Evolutionary conservation across 2,113 vertebrate genomes (phyloP), one percentile per base, ranked within the genome.

Genomic region (Sturnira hondurensis): DNA sequence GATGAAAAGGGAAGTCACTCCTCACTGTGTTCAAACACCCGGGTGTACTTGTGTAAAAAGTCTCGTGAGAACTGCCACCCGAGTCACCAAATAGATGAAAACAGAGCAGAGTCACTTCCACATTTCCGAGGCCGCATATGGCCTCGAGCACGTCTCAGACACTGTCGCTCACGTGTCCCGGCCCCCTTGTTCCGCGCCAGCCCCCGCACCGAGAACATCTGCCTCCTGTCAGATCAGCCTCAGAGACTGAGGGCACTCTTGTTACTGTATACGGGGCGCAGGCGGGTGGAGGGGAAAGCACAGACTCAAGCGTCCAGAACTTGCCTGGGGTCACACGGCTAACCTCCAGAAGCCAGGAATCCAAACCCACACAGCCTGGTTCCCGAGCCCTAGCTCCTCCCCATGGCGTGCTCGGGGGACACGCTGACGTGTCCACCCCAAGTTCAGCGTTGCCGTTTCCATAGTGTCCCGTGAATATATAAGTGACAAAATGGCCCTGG

Each of bases 371-470:
- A 73, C 65, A 36, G 26, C 3, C 56, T 12, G 17, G 54, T 28
- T 28, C n/a, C 74, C 61, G 50, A 31, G 41, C 33, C 38, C 68
- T 2, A 0, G 13, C 67, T 54, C 54, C 38, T 86, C 15, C 33
- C 33, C 28, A 7, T 33, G 7, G 8, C 0, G 4, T 28, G 7
- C 5, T 19, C 19, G 33, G 26, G 4, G 36, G 74, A 17, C 36
- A 36, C 71, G 41, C 15, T 4, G 65, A 41, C 24, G 11, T 7
- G 12, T 13, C 56, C 33, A 54, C 56, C 41, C 0, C 63, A 38
- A 28, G 19, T 28, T 20, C 12, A 47, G 67, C 22, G 43, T 45
- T 38, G 4, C 80, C 0, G 47, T 63, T 83, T 80, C 8, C 9
- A 1, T 70, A 36, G 11, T 20, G 76, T 47, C 38, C 28, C 45